Evolutionary conservation across 1,140 invertebrate genomes (phyloP).

Genomic region (Panulirus ornatus): DNA sequence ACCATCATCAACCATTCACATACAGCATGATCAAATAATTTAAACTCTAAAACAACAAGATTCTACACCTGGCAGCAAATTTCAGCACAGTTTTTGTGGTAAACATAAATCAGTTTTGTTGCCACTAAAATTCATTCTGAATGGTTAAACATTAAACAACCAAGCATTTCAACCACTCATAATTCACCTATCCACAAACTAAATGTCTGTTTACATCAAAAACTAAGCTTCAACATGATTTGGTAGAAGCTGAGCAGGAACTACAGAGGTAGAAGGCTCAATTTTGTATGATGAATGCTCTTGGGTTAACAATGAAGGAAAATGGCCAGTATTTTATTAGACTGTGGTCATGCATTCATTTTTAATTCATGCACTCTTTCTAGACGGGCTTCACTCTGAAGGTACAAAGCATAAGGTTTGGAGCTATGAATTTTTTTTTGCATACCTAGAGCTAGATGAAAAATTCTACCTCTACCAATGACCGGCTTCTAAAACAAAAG

Average conservation of each 20-base stretch:
- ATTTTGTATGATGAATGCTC: constrained; percentile 71
- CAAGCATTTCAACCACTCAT: constrained; percentile 60
- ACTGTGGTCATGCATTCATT: constrained; percentile 64
- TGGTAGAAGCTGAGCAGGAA: constrained; percentile 69
- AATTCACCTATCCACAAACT: constrained; percentile 62
- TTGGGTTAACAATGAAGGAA: constrained; percentile 67
- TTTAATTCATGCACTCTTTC: constrained; percentile 64
- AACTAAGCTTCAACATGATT: constrained; percentile 61
- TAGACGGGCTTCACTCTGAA: constrained; percentile 65
- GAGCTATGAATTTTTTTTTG: constrained; percentile 64
- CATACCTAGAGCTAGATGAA: constrained; percentile 65
- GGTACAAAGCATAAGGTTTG: constrained; percentile 66
- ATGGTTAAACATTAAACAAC: constrained; percentile 56
- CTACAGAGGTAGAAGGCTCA: constrained; percentile 70
- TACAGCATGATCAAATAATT: constrained; percentile 64
- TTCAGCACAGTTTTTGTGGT: constrained; percentile 65
- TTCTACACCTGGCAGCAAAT: constrained; percentile 65
- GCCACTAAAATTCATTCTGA: constrained; percentile 31
- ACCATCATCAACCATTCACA: constrained; percentile 47
- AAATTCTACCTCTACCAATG: constrained; percentile 69
- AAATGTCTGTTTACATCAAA: constrained; percentile 62
- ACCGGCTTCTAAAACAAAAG: constrained; percentile 64
- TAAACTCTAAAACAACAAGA: constrained; percentile 66
- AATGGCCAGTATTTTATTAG: constrained; percentile 61
- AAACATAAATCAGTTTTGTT: constrained; percentile 57